A percentile compares a stretch with the other conserved stretches of the same genome.
These are phyloP conservation scores for Trachymyrmex cornetzi DNA, from an alignment of 1,140 invertebrate species.

Conservation along the genomic window DNA sequence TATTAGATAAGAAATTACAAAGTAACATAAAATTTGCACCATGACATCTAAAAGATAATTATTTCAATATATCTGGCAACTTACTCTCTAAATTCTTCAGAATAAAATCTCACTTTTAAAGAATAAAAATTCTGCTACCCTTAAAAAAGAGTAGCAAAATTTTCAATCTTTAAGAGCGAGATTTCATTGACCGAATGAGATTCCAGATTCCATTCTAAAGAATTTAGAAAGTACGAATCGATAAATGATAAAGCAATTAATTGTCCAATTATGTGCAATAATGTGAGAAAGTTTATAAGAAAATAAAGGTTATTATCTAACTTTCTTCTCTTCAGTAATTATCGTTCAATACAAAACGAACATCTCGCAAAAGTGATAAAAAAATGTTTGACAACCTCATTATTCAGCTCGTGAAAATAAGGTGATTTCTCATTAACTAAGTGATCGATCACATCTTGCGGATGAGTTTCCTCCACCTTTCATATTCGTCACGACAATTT, in stretches of 20 bases:
- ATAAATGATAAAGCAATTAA: neutral
- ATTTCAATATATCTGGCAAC: neutral
- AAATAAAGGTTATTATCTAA: neutral
- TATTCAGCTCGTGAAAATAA: constrained; percentile 4
- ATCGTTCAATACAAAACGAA: constrained; percentile 9
- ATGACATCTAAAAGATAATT: neutral
- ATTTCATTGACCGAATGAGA: too few species aligned
- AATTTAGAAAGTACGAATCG: neutral
- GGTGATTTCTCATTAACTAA: constrained; percentile 28
- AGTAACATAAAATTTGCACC: constrained; percentile 46
- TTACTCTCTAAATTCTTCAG: neutral
- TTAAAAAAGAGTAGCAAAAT: too few species aligned
- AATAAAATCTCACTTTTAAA: too few species aligned
- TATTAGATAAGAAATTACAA: constrained; percentile 70
- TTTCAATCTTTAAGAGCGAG: too few species aligned
- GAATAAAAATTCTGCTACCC: too few species aligned
- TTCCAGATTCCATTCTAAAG: too few species aligned
- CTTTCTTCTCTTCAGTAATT: neutral
- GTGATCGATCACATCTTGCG: neutral
- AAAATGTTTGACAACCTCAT: neutral
- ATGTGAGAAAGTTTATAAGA: constrained; percentile 6
- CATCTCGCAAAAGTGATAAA: neutral
- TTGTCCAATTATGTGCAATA: neutral
- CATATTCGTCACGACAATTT: constrained; percentile 62
- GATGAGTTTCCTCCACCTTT: neutral